These are phyloP conservation scores for Typhlichthys subterraneus DNA, from an alignment of 2,797 vertebrate species.

Conservation along the genomic window DNA sequence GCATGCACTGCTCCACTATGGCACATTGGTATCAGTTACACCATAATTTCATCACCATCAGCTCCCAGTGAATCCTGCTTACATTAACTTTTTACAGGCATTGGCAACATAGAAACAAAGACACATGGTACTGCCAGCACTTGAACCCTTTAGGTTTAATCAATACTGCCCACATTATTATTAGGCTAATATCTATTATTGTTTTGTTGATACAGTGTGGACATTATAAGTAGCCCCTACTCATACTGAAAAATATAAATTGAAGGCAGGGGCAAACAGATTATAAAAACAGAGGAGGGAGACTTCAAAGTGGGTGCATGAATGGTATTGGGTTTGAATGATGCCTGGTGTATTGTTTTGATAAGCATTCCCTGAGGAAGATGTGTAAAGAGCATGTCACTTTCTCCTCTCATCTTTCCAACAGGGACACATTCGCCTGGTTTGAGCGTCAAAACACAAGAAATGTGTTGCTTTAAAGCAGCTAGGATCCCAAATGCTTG, in stretches of 20 bases:
- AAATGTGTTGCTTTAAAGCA: constrained; percentile 38
- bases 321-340: constrained; percentile 57
- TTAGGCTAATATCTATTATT: constrained; percentile 50
- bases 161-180: constrained; percentile 33
- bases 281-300: constrained; percentile 52
- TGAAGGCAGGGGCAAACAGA: constrained; percentile 37
- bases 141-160: constrained; percentile 49
- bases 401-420: constrained; percentile 45
- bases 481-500: constrained; percentile 6
- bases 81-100: constrained; percentile 85
- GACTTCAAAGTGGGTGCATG: constrained; percentile 64
- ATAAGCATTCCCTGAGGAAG: constrained; percentile 71
- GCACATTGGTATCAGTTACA: constrained; percentile 84
- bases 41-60: constrained; percentile 85
- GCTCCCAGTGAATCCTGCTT: constrained; percentile 81
- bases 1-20: constrained; percentile 68
- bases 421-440: constrained; percentile 20
- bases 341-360: constrained; percentile 69
- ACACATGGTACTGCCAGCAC: constrained; percentile 59
- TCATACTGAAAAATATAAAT: constrained; percentile 53
- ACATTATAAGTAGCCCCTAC: constrained; percentile 52
- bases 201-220: constrained; percentile 59
- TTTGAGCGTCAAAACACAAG: constrained; percentile 39
- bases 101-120: constrained; percentile 74
- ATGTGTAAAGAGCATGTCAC: constrained; percentile 56